A percentile compares a stretch with the other conserved stretches of the same genome.
phyloP scores from a whole-genome alignment of 2,888 invertebrate genomes.

The Spisula subtruncata region DNA sequence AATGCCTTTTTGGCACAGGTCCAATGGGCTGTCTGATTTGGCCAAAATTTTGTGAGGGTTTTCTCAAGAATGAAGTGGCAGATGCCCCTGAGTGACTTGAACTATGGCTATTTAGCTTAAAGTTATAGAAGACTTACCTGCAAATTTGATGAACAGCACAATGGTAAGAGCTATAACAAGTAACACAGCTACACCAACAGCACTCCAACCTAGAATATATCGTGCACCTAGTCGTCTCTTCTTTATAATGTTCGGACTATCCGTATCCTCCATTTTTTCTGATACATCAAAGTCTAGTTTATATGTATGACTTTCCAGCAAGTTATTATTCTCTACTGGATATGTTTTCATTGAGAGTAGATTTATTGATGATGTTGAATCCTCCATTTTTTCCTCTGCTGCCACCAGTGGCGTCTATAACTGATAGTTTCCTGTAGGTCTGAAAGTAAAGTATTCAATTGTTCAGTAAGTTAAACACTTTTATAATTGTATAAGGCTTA shows the following conservation, averaged over 20 bases:
- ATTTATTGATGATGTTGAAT: constrained; percentile 35
- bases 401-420: neutral
- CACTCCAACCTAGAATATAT: constrained; percentile 44
- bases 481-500: neutral
- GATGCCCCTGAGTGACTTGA: too few relatives aligned
- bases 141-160: constrained; percentile 45
- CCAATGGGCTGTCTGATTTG: too few relatives aligned
- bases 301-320: constrained; percentile 48
- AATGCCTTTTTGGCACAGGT: too few relatives aligned
- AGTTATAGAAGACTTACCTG: constrained; percentile 32
- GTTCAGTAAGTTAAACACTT: too few relatives aligned
- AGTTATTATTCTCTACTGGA: constrained; percentile 63
- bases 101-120: too few relatives aligned
- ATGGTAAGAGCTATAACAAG: constrained; percentile 31
- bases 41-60: too few relatives aligned
- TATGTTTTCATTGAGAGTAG: constrained; percentile 56
- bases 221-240: constrained; percentile 25
- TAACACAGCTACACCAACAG: constrained; percentile 46
- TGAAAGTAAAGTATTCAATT: neutral
- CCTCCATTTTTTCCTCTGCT: constrained; percentile 34
- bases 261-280: constrained; percentile 36
- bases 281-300: constrained; percentile 10
- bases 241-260: constrained; percentile 20
- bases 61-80: too few relatives aligned
- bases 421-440: neutral